Evolutionary conservation across 2,113 vertebrate genomes (phyloP), one percentile per base, ranked within the genome.

Genomic region (Callopanchax toddi): DNA sequence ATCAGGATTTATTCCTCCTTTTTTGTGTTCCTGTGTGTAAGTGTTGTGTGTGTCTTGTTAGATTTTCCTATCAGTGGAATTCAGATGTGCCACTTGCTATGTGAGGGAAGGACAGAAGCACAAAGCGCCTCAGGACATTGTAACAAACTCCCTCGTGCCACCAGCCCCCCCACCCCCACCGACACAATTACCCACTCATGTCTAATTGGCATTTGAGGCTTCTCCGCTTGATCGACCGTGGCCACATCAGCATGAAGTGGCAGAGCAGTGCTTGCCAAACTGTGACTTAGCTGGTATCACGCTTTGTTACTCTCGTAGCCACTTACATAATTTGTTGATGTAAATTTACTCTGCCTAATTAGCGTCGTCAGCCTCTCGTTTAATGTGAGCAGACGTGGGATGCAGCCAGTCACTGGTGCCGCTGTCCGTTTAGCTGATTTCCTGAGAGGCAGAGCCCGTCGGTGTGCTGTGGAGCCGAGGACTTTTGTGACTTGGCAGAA

Each of bases 261-360:
- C 87, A 87, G 82, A 83, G 77, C 82, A 87, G 85, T 51, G 76
- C 76, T 88, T 67, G 81, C 88, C 83, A 92, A 92, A 89, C 90
- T 92, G 90, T 88, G 90, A 91, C 87, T 90, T 89, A 90, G 87
- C 92, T 89, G 91, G 89, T 92, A 90, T 85, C 89, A 89, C 87
- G 89, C 89, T 91, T 89, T 91, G 87, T 88, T 90, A 86, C 83
- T 83, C 89, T 83, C 84, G 70, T 77, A 79, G 87, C 85, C 87
- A 81, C 86, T 92, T 92, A 90, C 89, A 89, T 91, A 91, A 93
- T 91, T 86, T 79, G 76, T 87, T 79, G 80, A 91, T 90, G 87
- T 90, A 92, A 89, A 91, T 92, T 91, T 87, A 87, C 90, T 78
- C 85, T 76, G 81, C 81, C 91, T 93, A 93, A 93, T 93, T 92